phyloP scores from a whole-genome alignment of 2,797 vertebrate genomes.

The Muscicapa striata region DNA sequence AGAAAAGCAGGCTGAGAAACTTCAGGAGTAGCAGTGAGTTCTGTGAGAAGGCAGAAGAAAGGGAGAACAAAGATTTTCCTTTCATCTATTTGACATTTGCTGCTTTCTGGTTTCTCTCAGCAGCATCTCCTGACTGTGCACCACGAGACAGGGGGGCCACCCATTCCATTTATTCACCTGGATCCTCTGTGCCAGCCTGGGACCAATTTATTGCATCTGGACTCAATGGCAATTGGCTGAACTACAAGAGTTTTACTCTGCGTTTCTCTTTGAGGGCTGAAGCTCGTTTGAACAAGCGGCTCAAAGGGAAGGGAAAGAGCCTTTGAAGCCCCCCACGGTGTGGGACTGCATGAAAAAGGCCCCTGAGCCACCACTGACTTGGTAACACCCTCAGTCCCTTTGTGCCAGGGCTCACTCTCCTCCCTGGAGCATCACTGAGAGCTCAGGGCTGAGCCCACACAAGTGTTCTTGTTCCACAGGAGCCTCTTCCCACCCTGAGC shows the following conservation, averaged over 20 bases:
- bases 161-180: accelerated
- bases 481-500: not conserved
- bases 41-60: not conserved
- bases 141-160: not conserved
- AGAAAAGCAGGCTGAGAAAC: not conserved
- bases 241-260: not conserved
- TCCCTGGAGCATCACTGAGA: not conserved
- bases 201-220: not conserved
- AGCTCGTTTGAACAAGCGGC: conserved; percentile 41
- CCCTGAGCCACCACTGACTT: not conserved
- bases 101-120: not conserved
- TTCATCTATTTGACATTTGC: not conserved
- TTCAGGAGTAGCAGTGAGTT: accelerated
- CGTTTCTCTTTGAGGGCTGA: conserved; percentile 7
- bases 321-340: conserved; percentile 18
- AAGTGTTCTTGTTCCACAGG: accelerated
- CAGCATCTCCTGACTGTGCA: not conserved
- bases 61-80: not conserved
- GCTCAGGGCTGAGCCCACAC: not conserved
- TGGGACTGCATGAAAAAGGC: conserved; percentile 19
- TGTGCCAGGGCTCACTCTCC: not conserved
- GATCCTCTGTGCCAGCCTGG: not conserved
- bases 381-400: not conserved
- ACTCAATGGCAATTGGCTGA: not conserved
- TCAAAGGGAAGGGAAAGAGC: conserved; percentile 47